Conservation (phyloP, 2,888 invertebrate genomes). For the Eupsilia transversa region DNA sequence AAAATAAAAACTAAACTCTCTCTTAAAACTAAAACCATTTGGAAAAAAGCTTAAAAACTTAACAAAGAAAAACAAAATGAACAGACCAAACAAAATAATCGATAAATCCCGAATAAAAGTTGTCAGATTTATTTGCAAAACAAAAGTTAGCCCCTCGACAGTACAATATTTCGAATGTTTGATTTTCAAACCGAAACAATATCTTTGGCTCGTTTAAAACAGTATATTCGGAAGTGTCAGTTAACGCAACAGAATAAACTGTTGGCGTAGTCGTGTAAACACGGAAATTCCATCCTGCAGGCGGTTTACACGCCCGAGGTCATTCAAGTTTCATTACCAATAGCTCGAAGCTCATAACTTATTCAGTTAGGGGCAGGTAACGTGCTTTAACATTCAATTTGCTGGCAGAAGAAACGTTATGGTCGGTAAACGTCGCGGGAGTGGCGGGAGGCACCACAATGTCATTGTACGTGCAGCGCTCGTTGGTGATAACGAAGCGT, state of each 20-base stretch:
- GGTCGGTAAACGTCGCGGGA: slow-evolving; percentile 70
- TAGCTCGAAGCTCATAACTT: slow-evolving; percentile 87
- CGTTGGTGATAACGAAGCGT: slow-evolving; percentile 39
- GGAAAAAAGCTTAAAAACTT: slow-evolving; percentile 10
- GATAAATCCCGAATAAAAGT: slow-evolving; percentile 24
- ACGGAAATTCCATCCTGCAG: slow-evolving; percentile 82
- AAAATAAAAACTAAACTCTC: slow-evolving; percentile 8
- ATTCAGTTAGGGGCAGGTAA: slow-evolving; percentile 88
- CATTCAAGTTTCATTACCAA: slow-evolving; percentile 90
- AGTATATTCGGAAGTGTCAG: slow-evolving; percentile 74
- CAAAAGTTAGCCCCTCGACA: slow-evolving; percentile 29
- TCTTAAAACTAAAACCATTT: slow-evolving; percentile 20
- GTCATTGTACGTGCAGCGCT: slow-evolving; percentile 55
- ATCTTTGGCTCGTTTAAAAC: slow-evolving; percentile 57
- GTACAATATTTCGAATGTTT: slow-evolving; percentile 44
- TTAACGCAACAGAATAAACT: slow-evolving; percentile 78
- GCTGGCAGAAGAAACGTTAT: slow-evolving; percentile 83
- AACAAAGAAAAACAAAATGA: slow-evolving; percentile 24
- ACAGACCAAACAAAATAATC: slow-evolving; percentile 20
- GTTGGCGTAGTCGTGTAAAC: slow-evolving; percentile 78
- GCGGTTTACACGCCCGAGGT: slow-evolving; percentile 82
- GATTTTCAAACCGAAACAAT: slow-evolving; percentile 68
- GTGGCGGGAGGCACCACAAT: slow-evolving; percentile 49
- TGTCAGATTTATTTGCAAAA: slow-evolving; percentile 36
- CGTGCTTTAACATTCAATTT: slow-evolving; percentile 89